phyloP scores from a whole-genome alignment of 2,797 vertebrate species.

The Coilia nasus region DNA sequence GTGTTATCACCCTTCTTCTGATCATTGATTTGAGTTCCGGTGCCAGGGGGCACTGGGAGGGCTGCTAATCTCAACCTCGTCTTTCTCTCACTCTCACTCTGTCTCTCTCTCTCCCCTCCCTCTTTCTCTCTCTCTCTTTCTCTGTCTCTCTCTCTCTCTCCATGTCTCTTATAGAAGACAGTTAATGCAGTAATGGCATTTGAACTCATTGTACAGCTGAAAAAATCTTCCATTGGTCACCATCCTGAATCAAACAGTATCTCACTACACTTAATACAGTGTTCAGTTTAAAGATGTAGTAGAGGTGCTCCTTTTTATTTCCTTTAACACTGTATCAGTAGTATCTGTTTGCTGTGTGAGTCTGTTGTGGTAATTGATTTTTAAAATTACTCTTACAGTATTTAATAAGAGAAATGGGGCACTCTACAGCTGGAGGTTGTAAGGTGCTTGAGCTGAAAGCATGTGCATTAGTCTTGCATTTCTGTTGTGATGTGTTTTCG shows the following conservation, averaged over 20 bases:
- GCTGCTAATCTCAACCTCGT: slow-evolving; percentile 19
- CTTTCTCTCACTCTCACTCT: not conserved
- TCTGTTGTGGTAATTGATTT: slow-evolving; percentile 2
- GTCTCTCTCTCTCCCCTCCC: not conserved
- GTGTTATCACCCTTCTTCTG: slow-evolving; percentile 34
- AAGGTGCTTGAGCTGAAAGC: not conserved
- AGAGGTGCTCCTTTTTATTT: not conserved
- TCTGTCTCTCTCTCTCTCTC: not conserved
- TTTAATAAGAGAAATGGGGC: not conserved
- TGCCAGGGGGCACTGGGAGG: slow-evolving; percentile 26
- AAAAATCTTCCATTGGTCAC: slow-evolving; percentile 26
- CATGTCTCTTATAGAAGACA: not conserved
- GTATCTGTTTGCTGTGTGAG: not conserved
- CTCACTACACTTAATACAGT: not conserved
- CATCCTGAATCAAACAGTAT: not conserved
- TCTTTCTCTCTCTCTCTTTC: not conserved
- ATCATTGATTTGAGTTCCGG: slow-evolving; percentile 31
- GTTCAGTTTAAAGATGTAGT: not conserved
- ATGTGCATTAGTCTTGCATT: slow-evolving; percentile 5
- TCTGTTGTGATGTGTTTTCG: not conserved
- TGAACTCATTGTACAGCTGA: slow-evolving; percentile 34
- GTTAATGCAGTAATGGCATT: slow-evolving; percentile 32
- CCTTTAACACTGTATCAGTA: not conserved
- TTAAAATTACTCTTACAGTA: not conserved
- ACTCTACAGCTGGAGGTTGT: not conserved